Percentiles rank a stretch among this genome's conserved stretches.
These are phyloP conservation scores for Gortyna flavago DNA, from an alignment of 2,888 invertebrate genomes.

Conservation along the genomic window DNA sequence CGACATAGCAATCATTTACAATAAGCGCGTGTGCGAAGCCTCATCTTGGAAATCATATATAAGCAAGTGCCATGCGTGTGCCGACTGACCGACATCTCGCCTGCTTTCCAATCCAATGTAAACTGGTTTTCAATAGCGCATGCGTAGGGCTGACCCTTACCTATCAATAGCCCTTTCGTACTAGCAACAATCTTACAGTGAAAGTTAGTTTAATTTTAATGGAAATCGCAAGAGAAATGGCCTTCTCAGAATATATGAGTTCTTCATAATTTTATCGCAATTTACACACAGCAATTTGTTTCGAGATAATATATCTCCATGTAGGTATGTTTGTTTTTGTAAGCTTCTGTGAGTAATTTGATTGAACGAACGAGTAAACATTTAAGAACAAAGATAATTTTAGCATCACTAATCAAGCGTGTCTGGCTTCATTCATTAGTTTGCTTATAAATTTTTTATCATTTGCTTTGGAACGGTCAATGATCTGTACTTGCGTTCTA, in stretches of 20 bases:
- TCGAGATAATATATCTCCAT: conserved; percentile 34
- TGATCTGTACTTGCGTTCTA: conserved; percentile 24
- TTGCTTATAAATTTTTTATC: conserved; percentile 26
- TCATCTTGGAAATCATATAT: conserved; percentile 59
- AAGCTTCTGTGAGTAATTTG: conserved; percentile 46
- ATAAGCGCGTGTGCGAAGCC: conserved; percentile 51
- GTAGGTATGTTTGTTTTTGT: conserved; percentile 25
- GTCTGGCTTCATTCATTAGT: conserved; percentile 53
- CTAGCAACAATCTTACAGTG: conserved; percentile 52
- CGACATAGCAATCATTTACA: conserved; percentile 41
- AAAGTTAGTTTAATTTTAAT: conserved; percentile 65
- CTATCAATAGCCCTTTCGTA: conserved; percentile 66
- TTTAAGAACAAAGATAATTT: conserved; percentile 54
- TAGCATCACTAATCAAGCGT: conserved; percentile 52
- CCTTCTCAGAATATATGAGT: conserved; percentile 37
- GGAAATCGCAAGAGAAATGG: conserved; percentile 56
- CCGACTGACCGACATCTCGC: conserved; percentile 71
- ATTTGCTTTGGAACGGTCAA: conserved; percentile 36
- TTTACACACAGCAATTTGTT: conserved; percentile 38
- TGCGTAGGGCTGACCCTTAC: conserved; percentile 63
- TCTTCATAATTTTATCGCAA: conserved; percentile 47
- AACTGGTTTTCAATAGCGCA: conserved; percentile 66
- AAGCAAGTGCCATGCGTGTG: conserved; percentile 68
- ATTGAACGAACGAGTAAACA: conserved; percentile 40
- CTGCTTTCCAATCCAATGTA: conserved; percentile 70